Conservation (phyloP, 1,140 invertebrate genomes). For the Trigoniulus corallinus region DNA sequence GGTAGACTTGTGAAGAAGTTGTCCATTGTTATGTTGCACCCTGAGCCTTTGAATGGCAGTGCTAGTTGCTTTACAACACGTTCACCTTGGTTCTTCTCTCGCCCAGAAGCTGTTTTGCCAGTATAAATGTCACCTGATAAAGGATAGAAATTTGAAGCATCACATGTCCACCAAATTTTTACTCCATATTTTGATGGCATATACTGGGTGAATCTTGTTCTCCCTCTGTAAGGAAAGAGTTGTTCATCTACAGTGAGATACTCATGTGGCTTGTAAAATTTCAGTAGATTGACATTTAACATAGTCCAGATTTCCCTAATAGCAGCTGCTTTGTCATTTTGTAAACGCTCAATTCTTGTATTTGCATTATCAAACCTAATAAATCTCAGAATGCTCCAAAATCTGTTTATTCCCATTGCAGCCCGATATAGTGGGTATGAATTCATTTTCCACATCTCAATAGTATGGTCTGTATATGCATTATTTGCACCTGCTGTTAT, state of each 20-base stretch:
- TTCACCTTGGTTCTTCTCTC: conserved; percentile 8
- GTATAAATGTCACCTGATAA: neutral
- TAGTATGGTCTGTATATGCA: neutral
- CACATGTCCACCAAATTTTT: conserved; percentile 8
- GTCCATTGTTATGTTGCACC: conserved; percentile 8
- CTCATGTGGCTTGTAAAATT: conserved; percentile 7
- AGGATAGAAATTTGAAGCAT: conserved; percentile 1
- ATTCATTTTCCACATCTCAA: neutral
- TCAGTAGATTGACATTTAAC: conserved; percentile 10
- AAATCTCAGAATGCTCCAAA: conserved; percentile 5
- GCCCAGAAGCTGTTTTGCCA: neutral
- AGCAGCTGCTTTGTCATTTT: conserved; percentile 8
- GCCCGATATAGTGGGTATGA: conserved; percentile 4
- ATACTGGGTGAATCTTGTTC: conserved; percentile 10
- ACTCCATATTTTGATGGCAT: conserved; percentile 13
- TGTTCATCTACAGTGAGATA: conserved; percentile 10
- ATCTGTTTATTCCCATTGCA: conserved; percentile 2
- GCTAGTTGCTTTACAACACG: conserved; percentile 3
- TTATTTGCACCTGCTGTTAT: neutral
- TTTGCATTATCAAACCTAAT: conserved; percentile 8
- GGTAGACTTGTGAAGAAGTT: conserved; percentile 13
- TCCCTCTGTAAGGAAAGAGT: conserved; percentile 7
- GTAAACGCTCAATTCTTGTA: neutral
- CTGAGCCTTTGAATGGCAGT: neutral
- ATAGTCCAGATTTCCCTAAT: conserved; percentile 8